These are phyloP conservation scores for Chamaetylas fuelleborni DNA, from an alignment of 2,113 vertebrate genomes.

Conservation along the genomic window DNA sequence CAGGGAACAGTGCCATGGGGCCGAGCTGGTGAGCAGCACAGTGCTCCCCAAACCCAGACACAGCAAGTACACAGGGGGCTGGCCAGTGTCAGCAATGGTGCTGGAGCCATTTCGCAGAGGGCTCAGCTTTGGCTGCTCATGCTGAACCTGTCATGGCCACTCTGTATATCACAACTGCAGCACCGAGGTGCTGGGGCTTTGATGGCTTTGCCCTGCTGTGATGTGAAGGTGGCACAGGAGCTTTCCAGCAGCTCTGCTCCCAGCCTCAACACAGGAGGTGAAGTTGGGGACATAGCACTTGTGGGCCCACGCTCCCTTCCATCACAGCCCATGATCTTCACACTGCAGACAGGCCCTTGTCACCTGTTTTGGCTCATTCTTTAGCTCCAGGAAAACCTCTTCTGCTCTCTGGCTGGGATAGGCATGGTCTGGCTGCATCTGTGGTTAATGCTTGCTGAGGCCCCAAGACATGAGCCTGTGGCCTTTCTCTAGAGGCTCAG, in stretches of 20 bases:
- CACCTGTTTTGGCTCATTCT: not conserved
- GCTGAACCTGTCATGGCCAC: not conserved
- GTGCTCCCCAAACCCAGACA: not conserved
- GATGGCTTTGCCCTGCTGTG: fast-evolving
- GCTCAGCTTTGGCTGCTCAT: not conserved
- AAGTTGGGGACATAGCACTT: not conserved
- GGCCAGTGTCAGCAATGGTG: fast-evolving
- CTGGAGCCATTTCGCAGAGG: not conserved
- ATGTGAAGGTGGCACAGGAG: not conserved
- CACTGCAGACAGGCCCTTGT: fast-evolving
- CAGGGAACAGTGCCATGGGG: not conserved
- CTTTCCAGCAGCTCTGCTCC: not conserved
- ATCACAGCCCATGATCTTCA: not conserved
- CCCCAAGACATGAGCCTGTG: not conserved
- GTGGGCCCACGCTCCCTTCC: not conserved
- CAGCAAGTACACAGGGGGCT: fast-evolving
- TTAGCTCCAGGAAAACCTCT: not conserved
- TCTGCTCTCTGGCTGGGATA: not conserved
- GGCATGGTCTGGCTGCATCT: not conserved
- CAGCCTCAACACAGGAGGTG: fast-evolving
- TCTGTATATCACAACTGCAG: fast-evolving
- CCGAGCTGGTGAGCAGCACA: not conserved
- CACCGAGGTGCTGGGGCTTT: fast-evolving
- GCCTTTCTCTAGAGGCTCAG: not conserved
- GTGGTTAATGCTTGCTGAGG: not conserved